Conservation (phyloP, 2,113 vertebrate species). For the Megalops atlanticus region DNA sequence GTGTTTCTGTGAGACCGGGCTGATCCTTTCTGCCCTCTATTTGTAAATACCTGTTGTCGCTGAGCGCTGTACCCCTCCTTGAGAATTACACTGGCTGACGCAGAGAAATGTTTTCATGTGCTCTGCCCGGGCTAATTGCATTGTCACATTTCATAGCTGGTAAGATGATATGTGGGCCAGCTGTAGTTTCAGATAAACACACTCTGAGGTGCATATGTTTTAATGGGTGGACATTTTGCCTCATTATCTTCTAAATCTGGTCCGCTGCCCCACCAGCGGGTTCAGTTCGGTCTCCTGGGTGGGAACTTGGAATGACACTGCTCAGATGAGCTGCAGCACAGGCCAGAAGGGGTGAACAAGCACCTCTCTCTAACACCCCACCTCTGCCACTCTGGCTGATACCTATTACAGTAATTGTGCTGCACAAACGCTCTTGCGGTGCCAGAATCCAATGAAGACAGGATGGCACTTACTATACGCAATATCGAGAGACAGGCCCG, state of each 20-base stretch:
- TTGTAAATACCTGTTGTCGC: background rate
- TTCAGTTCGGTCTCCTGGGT: background rate
- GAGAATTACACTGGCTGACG: background rate
- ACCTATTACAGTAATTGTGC: background rate
- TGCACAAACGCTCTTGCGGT: too few species aligned
- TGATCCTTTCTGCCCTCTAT: constrained; percentile 6
- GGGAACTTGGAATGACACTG: background rate
- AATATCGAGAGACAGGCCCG: background rate
- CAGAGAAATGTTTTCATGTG: background rate
- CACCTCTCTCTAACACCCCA: background rate
- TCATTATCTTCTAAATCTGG: constrained; percentile 4
- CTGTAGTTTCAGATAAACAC: background rate
- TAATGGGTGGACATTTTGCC: background rate
- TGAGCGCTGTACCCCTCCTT: background rate
- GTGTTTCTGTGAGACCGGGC: background rate
- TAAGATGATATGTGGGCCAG: background rate
- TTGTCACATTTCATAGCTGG: background rate
- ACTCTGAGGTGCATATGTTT: background rate
- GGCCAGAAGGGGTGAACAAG: background rate
- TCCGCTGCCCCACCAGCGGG: background rate
- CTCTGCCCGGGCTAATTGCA: constrained; percentile 5
- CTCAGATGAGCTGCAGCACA: background rate
- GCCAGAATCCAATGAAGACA: background rate
- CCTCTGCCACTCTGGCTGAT: background rate
- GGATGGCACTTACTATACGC: background rate